A percentile compares a stretch with the other conserved stretches of the same genome.
These are phyloP conservation scores for Strigamia crassipes DNA, from an alignment of 2,888 invertebrate genomes.

Conservation along the genomic window DNA sequence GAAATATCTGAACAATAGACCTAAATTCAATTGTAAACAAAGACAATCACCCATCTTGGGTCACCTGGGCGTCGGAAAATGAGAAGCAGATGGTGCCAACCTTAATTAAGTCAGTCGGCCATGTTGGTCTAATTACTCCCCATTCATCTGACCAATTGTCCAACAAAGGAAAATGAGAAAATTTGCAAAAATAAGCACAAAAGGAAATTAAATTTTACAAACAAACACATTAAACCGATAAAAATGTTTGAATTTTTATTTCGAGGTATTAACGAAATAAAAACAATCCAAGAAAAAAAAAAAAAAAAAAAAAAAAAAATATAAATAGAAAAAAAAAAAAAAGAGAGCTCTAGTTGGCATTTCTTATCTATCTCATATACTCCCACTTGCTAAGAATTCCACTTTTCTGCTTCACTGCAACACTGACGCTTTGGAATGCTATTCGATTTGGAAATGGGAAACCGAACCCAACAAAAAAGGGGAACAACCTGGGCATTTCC, in stretches of 20 bases:
- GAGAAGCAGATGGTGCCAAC: slow-evolving; percentile 24
- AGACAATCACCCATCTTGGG: not conserved
- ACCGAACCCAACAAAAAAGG: slow-evolving; percentile 19
- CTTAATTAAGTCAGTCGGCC: slow-evolving; percentile 38
- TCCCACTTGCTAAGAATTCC: slow-evolving; percentile 38
- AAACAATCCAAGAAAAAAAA: not conserved
- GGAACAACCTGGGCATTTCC: slow-evolving; percentile 17
- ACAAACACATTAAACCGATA: not conserved
- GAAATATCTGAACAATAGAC: not conserved
- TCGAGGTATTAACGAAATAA: not conserved
- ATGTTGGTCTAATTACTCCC: slow-evolving; percentile 36
- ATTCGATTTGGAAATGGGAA: slow-evolving; percentile 40
- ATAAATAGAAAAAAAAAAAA: not conserved
- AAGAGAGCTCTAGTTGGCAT: slow-evolving; percentile 8
- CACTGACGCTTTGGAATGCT: slow-evolving; percentile 36
- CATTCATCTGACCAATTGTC: slow-evolving; percentile 40
- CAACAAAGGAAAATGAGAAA: not conserved
- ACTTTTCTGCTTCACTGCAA: slow-evolving; percentile 38
- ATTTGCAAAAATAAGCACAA: not conserved
- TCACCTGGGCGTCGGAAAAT: slow-evolving; percentile 39
- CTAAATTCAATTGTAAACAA: slow-evolving; percentile 34
- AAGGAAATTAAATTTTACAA: not conserved
- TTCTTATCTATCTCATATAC: slow-evolving; percentile 24
- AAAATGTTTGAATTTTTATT: not conserved
- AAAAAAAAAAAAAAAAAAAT: not conserved